Evolutionary conservation across 2,888 invertebrate species (phyloP).

Genomic region (Macrophya annulata): DNA sequence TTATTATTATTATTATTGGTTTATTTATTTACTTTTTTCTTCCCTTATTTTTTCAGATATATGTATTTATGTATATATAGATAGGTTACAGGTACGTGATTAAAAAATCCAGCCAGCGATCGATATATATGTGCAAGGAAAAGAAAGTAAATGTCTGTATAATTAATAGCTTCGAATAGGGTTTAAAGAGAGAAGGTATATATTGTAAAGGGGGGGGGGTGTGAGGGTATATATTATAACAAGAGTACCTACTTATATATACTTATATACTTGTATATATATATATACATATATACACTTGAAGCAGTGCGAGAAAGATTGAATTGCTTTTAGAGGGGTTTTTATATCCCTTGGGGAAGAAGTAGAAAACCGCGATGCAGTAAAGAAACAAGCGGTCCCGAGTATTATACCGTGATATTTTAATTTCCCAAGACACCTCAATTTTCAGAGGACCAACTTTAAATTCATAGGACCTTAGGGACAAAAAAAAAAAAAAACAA

Average conservation of each 20-base stretch:
- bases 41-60: no score
- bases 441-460: conserved; percentile 48
- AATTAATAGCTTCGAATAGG: conserved; percentile 30
- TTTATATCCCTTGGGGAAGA: conserved; percentile 31
- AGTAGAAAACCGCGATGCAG: conserved; percentile 23
- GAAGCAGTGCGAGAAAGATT: conserved; percentile 19
- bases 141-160: background rate
- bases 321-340: conserved; percentile 45
- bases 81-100: background rate
- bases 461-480: conserved; percentile 50
- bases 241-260: no score
- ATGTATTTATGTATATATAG: no score
- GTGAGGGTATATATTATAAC: background rate
- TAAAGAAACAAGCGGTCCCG: background rate
- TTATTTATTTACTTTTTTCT: no score
- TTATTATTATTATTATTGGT: no score
- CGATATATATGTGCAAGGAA: background rate
- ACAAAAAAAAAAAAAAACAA: background rate
- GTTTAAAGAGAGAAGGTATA: background rate
- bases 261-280: no score
- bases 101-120: no score
- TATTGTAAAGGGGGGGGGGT: background rate
- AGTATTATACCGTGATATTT: conserved; percentile 50
- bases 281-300: no score
- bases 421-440: conserved; percentile 53